Evolutionary conservation across 2,888 invertebrate species (phyloP).

Genomic region (Nudaria mundana): DNA sequence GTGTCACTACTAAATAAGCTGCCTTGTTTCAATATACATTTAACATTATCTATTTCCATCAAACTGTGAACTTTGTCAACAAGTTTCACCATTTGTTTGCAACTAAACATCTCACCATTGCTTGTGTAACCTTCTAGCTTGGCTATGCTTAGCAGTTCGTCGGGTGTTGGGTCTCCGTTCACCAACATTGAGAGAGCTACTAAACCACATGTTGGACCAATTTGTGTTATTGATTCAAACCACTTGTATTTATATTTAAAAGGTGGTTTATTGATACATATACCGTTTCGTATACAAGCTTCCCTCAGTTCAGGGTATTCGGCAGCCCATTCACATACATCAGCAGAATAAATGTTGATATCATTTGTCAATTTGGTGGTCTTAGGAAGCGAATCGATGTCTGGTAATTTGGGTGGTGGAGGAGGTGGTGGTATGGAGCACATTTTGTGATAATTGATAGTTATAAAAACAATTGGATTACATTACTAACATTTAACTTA

Average conservation of each 20-base stretch:
- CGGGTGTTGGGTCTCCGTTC: constrained; percentile 78
- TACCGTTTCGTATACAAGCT: constrained; percentile 78
- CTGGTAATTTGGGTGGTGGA: constrained; percentile 34
- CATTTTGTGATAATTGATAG: constrained; percentile 40
- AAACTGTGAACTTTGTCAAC: constrained; percentile 79
- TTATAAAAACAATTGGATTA: background rate
- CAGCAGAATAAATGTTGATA: constrained; percentile 30
- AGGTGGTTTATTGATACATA: constrained; percentile 75
- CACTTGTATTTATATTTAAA: constrained; percentile 66
- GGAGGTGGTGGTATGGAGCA: constrained; percentile 61
- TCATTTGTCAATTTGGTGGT: constrained; percentile 18
- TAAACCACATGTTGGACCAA: constrained; percentile 91
- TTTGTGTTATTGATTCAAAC: constrained; percentile 66
- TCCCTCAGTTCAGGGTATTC: constrained; percentile 79
- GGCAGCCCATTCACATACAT: constrained; percentile 81
- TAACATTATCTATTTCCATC: constrained; percentile 55
- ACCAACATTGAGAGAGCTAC: constrained; percentile 92
- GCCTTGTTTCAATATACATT: constrained; percentile 59
- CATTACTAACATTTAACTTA: constrained; percentile 11
- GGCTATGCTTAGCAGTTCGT: constrained; percentile 83
- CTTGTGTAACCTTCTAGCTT: constrained; percentile 84
- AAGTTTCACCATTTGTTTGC: constrained; percentile 84
- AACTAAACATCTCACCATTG: constrained; percentile 95
- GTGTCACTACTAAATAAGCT: constrained; percentile 72
- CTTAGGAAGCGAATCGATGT: constrained; percentile 21